Evolutionary conservation across 2,888 invertebrate species (phyloP).

Genomic region (Ectemnius lituratus): DNA sequence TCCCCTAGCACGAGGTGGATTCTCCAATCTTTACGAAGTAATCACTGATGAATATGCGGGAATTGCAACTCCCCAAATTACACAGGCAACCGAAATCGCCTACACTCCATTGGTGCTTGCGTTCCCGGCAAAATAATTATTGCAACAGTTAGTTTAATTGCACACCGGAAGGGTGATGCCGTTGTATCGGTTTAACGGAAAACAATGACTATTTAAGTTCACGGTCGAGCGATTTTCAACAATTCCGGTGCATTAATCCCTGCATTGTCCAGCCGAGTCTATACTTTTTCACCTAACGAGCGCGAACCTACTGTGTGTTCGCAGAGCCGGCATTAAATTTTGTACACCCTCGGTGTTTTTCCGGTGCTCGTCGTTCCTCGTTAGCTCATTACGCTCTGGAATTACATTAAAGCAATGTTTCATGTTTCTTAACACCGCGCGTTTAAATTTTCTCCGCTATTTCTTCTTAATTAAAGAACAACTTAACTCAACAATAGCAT

Average conservation of each 20-base stretch:
- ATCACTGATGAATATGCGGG: too few species aligned
- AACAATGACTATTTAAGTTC: constrained; percentile 47
- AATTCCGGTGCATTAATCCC: constrained; percentile 42
- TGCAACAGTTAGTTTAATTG: not conserved
- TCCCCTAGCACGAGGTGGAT: too few species aligned
- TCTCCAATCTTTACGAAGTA: too few species aligned
- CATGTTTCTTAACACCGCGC: too few species aligned
- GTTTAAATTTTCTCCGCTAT: too few species aligned
- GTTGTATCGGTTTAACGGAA: constrained; percentile 37
- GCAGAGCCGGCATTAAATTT: constrained; percentile 30
- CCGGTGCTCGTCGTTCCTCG: too few species aligned
- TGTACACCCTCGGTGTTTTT: too few species aligned
- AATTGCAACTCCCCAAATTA: too few species aligned
- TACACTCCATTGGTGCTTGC: not conserved
- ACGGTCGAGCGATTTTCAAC: constrained; percentile 40
- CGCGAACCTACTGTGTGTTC: constrained; percentile 4
- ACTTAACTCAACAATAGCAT: too few species aligned
- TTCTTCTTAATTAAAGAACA: too few species aligned
- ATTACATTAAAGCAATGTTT: too few species aligned
- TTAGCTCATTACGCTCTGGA: too few species aligned
- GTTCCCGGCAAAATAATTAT: not conserved
- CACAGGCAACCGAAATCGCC: not conserved
- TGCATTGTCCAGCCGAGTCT: constrained; percentile 22
- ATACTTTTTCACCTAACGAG: constrained; percentile 31
- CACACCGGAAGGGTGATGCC: not conserved